A percentile compares a stretch with the other conserved stretches of the same genome.
These are phyloP conservation scores for Teleopsis dalmanni DNA, from an alignment of 1,140 invertebrate species.

Conservation along the genomic window DNA sequence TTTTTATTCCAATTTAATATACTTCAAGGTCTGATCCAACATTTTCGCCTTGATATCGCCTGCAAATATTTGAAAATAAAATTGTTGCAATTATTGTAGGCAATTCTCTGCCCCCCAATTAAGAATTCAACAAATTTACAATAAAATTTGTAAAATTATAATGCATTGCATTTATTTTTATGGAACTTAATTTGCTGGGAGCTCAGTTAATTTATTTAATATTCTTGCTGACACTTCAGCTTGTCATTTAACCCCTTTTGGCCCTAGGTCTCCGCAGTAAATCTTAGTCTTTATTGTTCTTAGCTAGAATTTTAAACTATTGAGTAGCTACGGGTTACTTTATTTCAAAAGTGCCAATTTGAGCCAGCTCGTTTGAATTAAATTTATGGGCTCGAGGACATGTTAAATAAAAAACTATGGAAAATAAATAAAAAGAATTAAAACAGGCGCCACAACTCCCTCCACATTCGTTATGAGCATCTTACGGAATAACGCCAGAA, in stretches of 20 bases:
- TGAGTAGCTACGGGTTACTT: background rate
- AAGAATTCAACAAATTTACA: no score
- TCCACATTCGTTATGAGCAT: no score
- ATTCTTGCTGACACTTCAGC: background rate
- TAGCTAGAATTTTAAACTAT: background rate
- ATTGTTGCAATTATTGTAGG: no score
- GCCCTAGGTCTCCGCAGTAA: background rate
- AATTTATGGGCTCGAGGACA: constrained; percentile 2
- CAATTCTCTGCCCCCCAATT: no score
- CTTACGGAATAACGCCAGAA: no score
- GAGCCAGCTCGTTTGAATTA: constrained; percentile 6
- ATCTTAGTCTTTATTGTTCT: background rate
- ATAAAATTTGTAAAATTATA: no score
- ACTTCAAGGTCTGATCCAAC: no score
- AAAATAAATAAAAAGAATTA: background rate
- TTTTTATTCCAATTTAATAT: no score
- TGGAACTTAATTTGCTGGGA: background rate
- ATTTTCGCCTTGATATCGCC: no score
- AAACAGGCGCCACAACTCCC: background rate
- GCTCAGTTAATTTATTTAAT: background rate
- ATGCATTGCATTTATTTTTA: no score
- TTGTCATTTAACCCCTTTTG: no score
- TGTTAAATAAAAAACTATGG: background rate
- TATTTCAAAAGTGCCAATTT: constrained; percentile 1
- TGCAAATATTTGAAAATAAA: no score